Evolutionary conservation across 2,888 invertebrate genomes (phyloP).

Genomic region (Brachyptera putata): DNA sequence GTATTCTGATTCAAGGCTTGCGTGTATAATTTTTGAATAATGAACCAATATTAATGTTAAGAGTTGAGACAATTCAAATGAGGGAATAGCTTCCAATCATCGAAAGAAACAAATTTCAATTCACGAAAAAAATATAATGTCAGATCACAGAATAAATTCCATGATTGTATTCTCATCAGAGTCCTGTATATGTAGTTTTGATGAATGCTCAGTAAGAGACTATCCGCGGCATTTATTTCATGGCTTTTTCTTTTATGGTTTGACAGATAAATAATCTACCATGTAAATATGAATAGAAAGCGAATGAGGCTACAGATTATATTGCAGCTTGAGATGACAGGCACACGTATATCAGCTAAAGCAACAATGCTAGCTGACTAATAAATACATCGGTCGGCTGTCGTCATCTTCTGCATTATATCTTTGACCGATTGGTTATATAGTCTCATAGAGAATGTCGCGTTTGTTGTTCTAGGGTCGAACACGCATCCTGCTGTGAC

Average conservation of each 20-base stretch:
- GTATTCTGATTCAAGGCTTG: too few relatives aligned
- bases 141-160: too few relatives aligned
- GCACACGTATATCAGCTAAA: conserved; percentile 13
- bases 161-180: too few relatives aligned
- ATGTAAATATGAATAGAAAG: conserved; percentile 25
- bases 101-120: too few relatives aligned
- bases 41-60: too few relatives aligned
- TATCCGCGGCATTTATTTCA: background rate
- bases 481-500: too few relatives aligned
- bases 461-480: too few relatives aligned
- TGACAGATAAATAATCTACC: conserved; percentile 22
- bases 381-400: conserved; percentile 23
- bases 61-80: too few relatives aligned
- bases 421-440: conserved; percentile 4
- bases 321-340: conserved; percentile 11
- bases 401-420: background rate
- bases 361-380: conserved; percentile 20
- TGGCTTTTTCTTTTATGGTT: background rate
- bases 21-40: too few relatives aligned
- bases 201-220: background rate
- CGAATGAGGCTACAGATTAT: conserved; percentile 18
- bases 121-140: too few relatives aligned
- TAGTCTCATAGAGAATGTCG: too few relatives aligned
- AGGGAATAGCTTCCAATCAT: too few relatives aligned
- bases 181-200: background rate